phyloP scores from a whole-genome alignment of 2,113 vertebrate species.

The Trematomus loennbergii region DNA sequence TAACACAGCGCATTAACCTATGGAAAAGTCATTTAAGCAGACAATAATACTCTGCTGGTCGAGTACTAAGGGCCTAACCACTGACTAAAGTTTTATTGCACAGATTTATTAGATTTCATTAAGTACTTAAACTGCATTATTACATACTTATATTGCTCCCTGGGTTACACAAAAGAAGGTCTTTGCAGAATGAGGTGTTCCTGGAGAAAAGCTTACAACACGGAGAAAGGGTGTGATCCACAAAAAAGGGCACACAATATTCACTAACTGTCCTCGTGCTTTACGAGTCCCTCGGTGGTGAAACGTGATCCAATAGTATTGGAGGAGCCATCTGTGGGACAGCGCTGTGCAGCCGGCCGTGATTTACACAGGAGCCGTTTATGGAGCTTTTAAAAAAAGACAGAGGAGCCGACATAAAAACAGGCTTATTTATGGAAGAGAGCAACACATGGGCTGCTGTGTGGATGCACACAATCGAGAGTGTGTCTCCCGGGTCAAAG shows the following conservation, averaged over 20 bases:
- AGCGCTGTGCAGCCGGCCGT: conserved; percentile 86
- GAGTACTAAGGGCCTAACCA: conserved; percentile 14
- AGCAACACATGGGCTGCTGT: conserved; percentile 59
- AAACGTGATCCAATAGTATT: conserved; percentile 92
- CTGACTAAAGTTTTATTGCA: conserved; percentile 40
- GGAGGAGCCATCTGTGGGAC: conserved; percentile 86
- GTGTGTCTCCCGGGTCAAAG: conserved; percentile 40
- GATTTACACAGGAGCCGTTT: conserved; percentile 88
- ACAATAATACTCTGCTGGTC: conserved; percentile 36
- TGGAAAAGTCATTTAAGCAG: conserved; percentile 17
- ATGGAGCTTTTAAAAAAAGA: conserved; percentile 89
- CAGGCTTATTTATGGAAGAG: conserved; percentile 67
- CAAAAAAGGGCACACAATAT: conserved; percentile 31
- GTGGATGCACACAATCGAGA: conserved; percentile 41
- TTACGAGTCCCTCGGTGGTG: conserved; percentile 91
- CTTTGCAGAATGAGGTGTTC: not conserved
- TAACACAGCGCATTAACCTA: conserved; percentile 47
- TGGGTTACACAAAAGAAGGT: conserved; percentile 28
- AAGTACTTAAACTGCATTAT: conserved; percentile 48
- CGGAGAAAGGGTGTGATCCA: conserved; percentile 28
- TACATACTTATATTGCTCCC: conserved; percentile 34
- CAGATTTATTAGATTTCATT: conserved; percentile 64
- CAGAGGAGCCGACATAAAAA: conserved; percentile 69
- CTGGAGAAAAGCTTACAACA: not conserved
- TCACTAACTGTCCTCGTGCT: conserved; percentile 81